A percentile compares a stretch with the other conserved stretches of the same genome.
phyloP scores from a whole-genome alignment of 2,888 invertebrate species.

The Capitulum mitella region DNA sequence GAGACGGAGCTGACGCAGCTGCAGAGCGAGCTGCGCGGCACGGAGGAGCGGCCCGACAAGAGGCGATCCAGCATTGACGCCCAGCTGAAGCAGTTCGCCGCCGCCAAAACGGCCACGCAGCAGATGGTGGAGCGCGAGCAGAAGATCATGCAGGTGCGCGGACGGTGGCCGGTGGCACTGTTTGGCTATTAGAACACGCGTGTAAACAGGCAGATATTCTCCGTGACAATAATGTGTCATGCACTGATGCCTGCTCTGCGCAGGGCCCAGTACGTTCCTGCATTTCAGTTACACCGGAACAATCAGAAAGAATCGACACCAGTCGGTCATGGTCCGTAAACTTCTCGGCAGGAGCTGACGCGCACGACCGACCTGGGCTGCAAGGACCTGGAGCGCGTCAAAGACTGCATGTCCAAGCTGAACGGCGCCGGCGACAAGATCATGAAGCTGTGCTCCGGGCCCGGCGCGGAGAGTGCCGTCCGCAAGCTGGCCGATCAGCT shows the following conservation, averaged over 20 bases:
- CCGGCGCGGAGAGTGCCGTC: neutral
- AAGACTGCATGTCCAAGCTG: neutral
- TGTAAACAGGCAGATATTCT: too few relatives aligned
- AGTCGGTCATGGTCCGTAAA: too few relatives aligned
- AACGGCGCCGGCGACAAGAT: neutral
- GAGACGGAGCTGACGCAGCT: neutral
- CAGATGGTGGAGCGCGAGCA: constrained; percentile 15
- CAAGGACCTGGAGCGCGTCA: neutral
- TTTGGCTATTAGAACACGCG: too few relatives aligned
- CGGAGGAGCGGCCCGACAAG: neutral
- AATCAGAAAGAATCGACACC: too few relatives aligned
- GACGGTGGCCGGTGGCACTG: too few relatives aligned
- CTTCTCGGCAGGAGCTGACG: neutral
- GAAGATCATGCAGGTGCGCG: constrained; percentile 1
- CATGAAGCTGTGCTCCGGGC: neutral
- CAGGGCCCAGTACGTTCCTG: too few relatives aligned
- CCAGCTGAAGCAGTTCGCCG: neutral
- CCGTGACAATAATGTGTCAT: too few relatives aligned
- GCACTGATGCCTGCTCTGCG: too few relatives aligned
- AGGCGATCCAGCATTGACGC: neutral
- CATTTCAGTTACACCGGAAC: too few relatives aligned
- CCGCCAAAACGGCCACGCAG: constrained; percentile 9
- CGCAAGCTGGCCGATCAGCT: neutral
- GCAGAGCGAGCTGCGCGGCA: neutral
- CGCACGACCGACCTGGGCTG: constrained; percentile 4